Conservation (phyloP, 2,888 invertebrate genomes). For the Nebria brevicollis region DNA sequence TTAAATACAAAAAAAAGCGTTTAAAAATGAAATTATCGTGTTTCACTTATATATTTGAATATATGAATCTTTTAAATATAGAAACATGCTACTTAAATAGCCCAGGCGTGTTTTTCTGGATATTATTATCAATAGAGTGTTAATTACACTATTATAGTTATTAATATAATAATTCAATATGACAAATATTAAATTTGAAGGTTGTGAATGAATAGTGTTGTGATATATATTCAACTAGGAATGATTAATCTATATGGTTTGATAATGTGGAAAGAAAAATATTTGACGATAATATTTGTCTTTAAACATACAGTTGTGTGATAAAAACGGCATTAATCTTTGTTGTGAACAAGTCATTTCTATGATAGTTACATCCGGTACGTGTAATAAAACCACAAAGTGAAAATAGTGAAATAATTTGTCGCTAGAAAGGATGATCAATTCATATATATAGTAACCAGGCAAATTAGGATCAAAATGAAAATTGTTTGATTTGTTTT, state of each 20-base stretch:
- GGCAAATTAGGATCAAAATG: too few relatives aligned
- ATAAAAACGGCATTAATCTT: not conserved
- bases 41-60: not conserved
- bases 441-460: too few relatives aligned
- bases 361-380: not conserved
- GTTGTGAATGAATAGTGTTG: slow-evolving; percentile 15
- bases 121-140: not conserved
- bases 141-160: slow-evolving; percentile 14
- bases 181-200: slow-evolving; percentile 17
- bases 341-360: not conserved
- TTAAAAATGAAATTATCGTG: too few relatives aligned
- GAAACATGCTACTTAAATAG: not conserved
- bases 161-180: slow-evolving; percentile 4
- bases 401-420: not conserved
- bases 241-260: not conserved
- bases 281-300: not conserved
- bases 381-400: not conserved
- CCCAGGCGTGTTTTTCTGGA: not conserved
- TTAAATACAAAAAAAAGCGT: not conserved
- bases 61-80: not conserved
- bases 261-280: not conserved
- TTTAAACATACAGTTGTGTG: not conserved
- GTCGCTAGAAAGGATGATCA: not conserved
- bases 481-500: not conserved
- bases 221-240: not conserved